Percentiles rank a stretch among this genome's conserved stretches.
These are phyloP conservation scores for Stigmatopora nigra DNA, from an alignment of 2,113 vertebrate genomes.

Conservation along the genomic window DNA sequence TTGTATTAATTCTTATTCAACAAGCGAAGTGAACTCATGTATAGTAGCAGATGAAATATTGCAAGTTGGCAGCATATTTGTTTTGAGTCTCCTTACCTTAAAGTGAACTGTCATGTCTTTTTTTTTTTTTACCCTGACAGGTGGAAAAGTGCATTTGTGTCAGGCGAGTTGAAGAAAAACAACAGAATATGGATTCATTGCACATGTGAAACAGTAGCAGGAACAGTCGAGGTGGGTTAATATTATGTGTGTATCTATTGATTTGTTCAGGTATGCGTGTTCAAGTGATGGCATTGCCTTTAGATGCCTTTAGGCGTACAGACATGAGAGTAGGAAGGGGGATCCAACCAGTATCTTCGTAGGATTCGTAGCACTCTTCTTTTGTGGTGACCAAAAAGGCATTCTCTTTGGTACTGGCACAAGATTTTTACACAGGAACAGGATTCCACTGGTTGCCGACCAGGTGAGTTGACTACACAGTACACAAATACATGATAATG, in stretches of 20 bases:
- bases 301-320: slow-evolving; percentile 67
- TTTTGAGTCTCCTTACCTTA: slow-evolving; percentile 46
- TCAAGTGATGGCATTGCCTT: slow-evolving; percentile 62
- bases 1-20: neutral
- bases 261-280: slow-evolving; percentile 43
- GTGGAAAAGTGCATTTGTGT: slow-evolving; percentile 34
- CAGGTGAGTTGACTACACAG: neutral
- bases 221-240: slow-evolving; percentile 11
- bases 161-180: slow-evolving; percentile 28
- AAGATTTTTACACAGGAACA: no score
- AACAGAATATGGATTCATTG: slow-evolving; percentile 32
- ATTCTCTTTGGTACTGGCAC: slow-evolving; percentile 2
- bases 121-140: slow-evolving; percentile 58
- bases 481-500: slow-evolving; percentile 63
- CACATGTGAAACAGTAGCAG: slow-evolving; percentile 15
- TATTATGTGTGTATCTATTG: slow-evolving; percentile 38
- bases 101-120: slow-evolving; percentile 46
- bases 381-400: slow-evolving; percentile 64
- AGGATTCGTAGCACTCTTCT: slow-evolving; percentile 61
- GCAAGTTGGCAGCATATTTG: no score
- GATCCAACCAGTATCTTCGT: slow-evolving; percentile 60
- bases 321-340: slow-evolving; percentile 66
- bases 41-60: no score
- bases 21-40: no score
- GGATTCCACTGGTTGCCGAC: no score